Base-by-base conservation (phyloP, 2,113 vertebrate species). In the Rattus rattus region DNA sequence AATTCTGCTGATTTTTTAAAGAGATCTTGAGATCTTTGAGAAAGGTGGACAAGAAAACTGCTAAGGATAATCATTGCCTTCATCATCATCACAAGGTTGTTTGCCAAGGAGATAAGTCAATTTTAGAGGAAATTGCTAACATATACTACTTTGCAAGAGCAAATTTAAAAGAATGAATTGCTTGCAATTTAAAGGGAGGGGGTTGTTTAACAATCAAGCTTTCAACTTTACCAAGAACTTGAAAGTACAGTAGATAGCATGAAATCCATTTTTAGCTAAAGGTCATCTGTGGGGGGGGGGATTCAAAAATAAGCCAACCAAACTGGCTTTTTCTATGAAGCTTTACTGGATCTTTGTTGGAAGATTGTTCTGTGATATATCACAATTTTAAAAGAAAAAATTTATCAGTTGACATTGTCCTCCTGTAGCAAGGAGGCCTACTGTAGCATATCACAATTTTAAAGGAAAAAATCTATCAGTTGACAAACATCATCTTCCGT, bases 101-200 rank as follows among this genome's bases (percentile, higher is more conserved):
- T 97, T 97, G 96, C 80, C 88, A 96, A 90, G 61, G 43, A 95
- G 94, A 96, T 92, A 97, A 96, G 80, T 90, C 96, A 97, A 97
- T 98, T 96, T 97, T 93, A 94, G 97, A 95, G 89, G 67, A 97
- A 98, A 98, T 98, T 97, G 87, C 97, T 95, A 96, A 94, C 84
- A 93, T 94, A 95, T 11, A 5, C 10, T 95, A 76, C 39, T 94
- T 97, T 90, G 69, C 87, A 88, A 92, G 89, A 97, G 96, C 59
- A 63, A 33, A 93, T 95, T 97, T 43, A 5, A 9, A 84, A 96
- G 97, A 86, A 12, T 75, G 80, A 97, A 98, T 97, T 97, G 87
- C 96, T 96, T 90, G 70, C 59, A 94, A 96, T 97, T 97, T 96
- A 75, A 94, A 7, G 63, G 49, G 28, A 43, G 52, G 7, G 28